Percentiles rank a stretch among this genome's conserved stretches.
These are phyloP conservation scores for Synchiropus splendidus DNA, from an alignment of 2,113 vertebrate genomes.

Conservation along the genomic window DNA sequence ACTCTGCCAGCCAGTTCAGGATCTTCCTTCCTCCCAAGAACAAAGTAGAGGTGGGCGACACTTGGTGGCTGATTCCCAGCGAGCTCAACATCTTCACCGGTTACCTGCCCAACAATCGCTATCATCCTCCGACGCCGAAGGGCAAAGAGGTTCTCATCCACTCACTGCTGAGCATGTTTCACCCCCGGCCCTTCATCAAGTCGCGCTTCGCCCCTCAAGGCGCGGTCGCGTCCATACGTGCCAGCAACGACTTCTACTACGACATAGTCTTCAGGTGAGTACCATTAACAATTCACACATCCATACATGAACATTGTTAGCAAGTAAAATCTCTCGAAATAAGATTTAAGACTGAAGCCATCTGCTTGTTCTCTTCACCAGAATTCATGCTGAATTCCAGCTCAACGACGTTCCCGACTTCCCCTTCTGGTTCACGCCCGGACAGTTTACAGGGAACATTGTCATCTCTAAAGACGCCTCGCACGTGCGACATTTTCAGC, in stretches of 20 bases:
- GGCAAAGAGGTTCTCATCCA: slow-evolving; percentile 94
- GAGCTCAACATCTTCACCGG: slow-evolving; percentile 92
- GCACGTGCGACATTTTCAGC: slow-evolving; percentile 82
- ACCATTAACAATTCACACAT: too few species aligned
- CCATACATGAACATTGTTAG: too few species aligned
- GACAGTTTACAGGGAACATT: slow-evolving; percentile 90
- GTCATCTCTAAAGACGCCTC: slow-evolving; percentile 84
- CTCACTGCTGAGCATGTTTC: slow-evolving; percentile 88
- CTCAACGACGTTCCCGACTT: slow-evolving; percentile 90
- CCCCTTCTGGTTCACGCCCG: slow-evolving; percentile 97
- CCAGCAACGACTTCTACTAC: slow-evolving; percentile 83
- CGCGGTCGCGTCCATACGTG: slow-evolving; percentile 81
- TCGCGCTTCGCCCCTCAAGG: slow-evolving; percentile 92
- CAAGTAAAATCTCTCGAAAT: too few species aligned
- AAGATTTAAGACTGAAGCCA: too few species aligned
- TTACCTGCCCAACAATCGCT: slow-evolving; percentile 91
- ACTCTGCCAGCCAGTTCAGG: slow-evolving; percentile 79
- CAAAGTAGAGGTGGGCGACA: slow-evolving; percentile 74
- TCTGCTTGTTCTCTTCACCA: slow-evolving; percentile 37
- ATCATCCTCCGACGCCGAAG: slow-evolving; percentile 82
- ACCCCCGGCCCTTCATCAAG: slow-evolving; percentile 85
- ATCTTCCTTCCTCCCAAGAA: slow-evolving; percentile 82
- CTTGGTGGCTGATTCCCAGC: slow-evolving; percentile 92
- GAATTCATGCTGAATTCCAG: slow-evolving; percentile 96
- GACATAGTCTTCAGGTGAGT: slow-evolving; percentile 84